Evolutionary conservation across 2,113 vertebrate species (phyloP).

Genomic region (Chlamydotis undulata): DNA sequence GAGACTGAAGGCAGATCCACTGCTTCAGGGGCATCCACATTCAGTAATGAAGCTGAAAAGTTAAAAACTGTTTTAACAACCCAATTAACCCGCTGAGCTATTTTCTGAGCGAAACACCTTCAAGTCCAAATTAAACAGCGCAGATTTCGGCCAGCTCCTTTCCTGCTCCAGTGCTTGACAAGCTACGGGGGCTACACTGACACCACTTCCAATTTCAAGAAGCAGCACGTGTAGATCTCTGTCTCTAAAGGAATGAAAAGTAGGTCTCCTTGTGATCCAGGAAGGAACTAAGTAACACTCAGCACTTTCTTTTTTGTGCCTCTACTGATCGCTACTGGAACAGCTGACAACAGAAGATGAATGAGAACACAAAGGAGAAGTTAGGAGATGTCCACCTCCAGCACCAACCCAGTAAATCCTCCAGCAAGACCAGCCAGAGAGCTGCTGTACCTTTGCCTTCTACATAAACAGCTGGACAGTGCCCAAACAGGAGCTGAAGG

Average conservation of each 20-base stretch:
- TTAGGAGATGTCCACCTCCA: background rate
- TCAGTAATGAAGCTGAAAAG: background rate
- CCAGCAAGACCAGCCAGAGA: background rate
- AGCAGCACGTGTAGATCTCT: background rate
- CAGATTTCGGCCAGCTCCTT: background rate
- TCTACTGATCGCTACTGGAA: background rate
- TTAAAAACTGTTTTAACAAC: background rate
- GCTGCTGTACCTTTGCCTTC: background rate
- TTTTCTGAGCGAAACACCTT: background rate
- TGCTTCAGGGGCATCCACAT: background rate
- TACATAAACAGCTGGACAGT: rapidly evolving
- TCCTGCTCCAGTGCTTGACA: background rate
- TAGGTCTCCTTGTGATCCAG: background rate
- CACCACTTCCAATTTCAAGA: background rate
- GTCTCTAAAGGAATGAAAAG: background rate
- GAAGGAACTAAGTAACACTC: background rate
- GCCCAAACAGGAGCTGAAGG: background rate
- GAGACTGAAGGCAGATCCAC: background rate
- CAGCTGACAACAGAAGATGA: background rate
- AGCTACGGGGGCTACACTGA: background rate
- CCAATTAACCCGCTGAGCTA: slow-evolving; percentile 9
- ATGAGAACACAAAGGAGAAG: background rate
- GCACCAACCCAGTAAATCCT: background rate
- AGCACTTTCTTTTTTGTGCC: background rate
- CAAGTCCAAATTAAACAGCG: background rate